Base-by-base conservation (phyloP, 2,113 vertebrate genomes). In the Saguinus imperator region DNA sequence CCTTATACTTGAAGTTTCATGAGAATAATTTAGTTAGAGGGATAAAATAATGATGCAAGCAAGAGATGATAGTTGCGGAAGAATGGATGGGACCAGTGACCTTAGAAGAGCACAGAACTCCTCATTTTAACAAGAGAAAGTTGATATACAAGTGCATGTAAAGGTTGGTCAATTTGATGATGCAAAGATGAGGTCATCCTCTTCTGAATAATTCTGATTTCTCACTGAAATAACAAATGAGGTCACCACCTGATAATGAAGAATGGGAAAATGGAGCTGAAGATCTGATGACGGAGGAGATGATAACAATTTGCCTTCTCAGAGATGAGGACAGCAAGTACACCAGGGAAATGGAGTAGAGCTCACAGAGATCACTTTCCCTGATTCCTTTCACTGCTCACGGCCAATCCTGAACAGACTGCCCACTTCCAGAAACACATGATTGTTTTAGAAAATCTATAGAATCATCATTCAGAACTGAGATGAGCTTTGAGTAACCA, bases 221-320 rank as follows among this genome's bases (percentile, higher is more conserved):
- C 87, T 97, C 84, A 82, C 70, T 68, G 92, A 91, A 94, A 91
- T 88, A 85, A 73, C 87, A 64, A 97, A 81, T 97, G 96, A 97
- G 43, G 94, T 98, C 97, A 97, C 75, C 40, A 68, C 55, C 77
- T 95, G 97, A 98, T 97, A 98, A 89, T 20, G 32, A 76, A 85
- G 87, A 87, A 94, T 37, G n/a, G 64, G 94, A 90, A 98, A 85
- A 96, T 97, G 96, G 76, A 85, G 81, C 55, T 92, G 94, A 89
- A 97, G 88, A 61, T 90, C 48, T 81, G 95, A 77, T 97, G 97
- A 98, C 97, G 97, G 97, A 93, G 50, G 76, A 40, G 58, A 85
- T 64, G 96, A 97, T 97, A 97, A 89, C 87, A 90, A 72, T 55
- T 92, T 57, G 61, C 93, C 81, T 93, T 91, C 89, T 96, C 90